Evolutionary conservation across 1,140 invertebrate genomes (phyloP).

Genomic region (Subanguina moxae): DNA sequence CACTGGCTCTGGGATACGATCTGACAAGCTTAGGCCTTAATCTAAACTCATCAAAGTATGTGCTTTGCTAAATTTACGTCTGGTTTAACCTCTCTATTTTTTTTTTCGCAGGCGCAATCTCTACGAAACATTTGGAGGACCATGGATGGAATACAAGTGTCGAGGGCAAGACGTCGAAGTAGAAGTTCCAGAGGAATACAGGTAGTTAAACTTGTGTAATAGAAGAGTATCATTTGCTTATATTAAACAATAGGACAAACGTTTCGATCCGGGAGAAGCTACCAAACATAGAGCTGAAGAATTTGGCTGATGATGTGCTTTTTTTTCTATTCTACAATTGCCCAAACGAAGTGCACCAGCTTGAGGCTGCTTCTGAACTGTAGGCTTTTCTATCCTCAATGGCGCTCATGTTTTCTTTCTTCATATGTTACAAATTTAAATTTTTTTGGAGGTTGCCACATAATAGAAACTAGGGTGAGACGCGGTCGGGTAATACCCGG

Average conservation of each 20-base stretch:
- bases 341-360: conserved; percentile 90
- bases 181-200: conserved; percentile 92
- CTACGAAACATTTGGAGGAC: conserved; percentile 92
- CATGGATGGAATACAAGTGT: conserved; percentile 92
- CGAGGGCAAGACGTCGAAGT: conserved; percentile 81
- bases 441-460: conserved; percentile 24
- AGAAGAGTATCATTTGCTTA: no score
- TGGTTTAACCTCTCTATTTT: background rate
- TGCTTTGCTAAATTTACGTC: conserved; percentile 39
- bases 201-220: no score
- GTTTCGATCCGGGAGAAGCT: conserved; percentile 67
- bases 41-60: conserved; percentile 84
- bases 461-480: background rate
- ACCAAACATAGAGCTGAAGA: conserved; percentile 84
- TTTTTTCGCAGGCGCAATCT: conserved; percentile 66
- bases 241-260: no score
- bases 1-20: conserved; percentile 89
- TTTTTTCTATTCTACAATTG: conserved; percentile 99
- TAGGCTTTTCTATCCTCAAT: conserved; percentile 64
- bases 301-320: conserved; percentile 95
- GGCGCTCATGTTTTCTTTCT: background rate
- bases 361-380: conserved; percentile 90
- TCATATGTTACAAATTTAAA: conserved; percentile 58
- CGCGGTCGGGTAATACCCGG: no score
- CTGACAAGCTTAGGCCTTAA: conserved; percentile 92